Percentiles rank a stretch among this genome's conserved stretches.
Evolutionary conservation across 30 jellyfish, hydroid and myxozoan genomes (phyloP).

Genomic region (Pelagia noctiluca): DNA sequence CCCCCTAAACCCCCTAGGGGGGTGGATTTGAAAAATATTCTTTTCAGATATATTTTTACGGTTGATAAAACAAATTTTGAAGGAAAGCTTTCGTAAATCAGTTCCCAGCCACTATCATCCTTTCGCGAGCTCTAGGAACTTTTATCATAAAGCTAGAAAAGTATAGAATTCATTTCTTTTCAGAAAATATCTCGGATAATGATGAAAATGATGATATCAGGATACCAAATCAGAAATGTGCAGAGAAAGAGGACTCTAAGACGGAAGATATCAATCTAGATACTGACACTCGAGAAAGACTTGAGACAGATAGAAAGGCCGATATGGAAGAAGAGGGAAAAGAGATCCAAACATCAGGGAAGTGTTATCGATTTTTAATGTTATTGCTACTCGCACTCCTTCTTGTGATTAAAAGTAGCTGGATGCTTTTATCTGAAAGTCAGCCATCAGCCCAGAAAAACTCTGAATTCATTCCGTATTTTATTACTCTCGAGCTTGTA

Average conservation of each 20-base stretch:
- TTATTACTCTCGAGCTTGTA: conserved; percentile 32
- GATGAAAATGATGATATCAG: background rate
- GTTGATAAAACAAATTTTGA: no score
- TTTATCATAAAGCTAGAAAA: no score
- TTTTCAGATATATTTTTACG: no score
- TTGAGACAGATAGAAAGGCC: background rate
- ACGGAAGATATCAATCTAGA: background rate
- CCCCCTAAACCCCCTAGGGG: no score
- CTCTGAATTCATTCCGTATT: conserved; percentile 50
- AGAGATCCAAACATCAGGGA: background rate
- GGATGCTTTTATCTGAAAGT: conserved; percentile 22
- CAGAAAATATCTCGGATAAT: background rate
- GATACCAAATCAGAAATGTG: no score
- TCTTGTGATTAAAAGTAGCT: conserved; percentile 40
- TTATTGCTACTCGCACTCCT: conserved; percentile 26
- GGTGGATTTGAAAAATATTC: no score
- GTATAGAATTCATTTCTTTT: no score
- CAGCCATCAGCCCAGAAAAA: conserved; percentile 16
- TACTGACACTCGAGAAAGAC: background rate
- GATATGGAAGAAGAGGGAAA: background rate
- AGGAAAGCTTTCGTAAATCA: no score
- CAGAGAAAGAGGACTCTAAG: no score
- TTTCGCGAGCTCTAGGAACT: no score
- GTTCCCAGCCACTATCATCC: no score
- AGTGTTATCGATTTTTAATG: conserved; percentile 19